These are phyloP conservation scores for Porites rus DNA, from an alignment of 92 coral and sea anemone species.

Conservation along the genomic window DNA sequence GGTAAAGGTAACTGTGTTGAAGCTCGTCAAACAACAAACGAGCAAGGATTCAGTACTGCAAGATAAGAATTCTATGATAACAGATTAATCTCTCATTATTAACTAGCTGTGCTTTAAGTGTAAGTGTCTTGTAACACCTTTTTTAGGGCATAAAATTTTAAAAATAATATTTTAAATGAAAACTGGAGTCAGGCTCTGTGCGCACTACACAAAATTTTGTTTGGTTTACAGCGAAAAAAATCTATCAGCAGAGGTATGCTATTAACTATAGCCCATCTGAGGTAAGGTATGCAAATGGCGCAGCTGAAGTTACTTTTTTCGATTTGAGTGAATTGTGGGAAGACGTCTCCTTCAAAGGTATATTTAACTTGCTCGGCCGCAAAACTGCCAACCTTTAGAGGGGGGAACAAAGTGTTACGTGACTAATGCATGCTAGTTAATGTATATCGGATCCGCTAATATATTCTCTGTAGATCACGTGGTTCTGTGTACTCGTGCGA, in stretches of 20 bases:
- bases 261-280: slow-evolving; percentile 21
- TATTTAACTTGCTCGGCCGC: background rate
- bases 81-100: slow-evolving; percentile 1
- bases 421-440: too few relatives aligned
- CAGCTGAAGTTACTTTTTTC: slow-evolving; percentile 20
- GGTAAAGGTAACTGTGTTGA: slow-evolving; percentile 4
- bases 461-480: too few relatives aligned
- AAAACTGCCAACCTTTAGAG: slow-evolving; percentile 19
- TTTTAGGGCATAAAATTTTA: background rate
- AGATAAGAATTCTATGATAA: slow-evolving; percentile 5
- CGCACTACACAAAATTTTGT: background rate
- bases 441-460: too few relatives aligned
- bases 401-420: slow-evolving; percentile 22
- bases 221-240: background rate
- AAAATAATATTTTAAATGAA: background rate
- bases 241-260: background rate
- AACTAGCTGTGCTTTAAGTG: background rate
- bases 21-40: too few relatives aligned
- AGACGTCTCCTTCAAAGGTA: background rate
- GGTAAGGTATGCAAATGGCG: slow-evolving; percentile 31
- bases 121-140: background rate
- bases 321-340: slow-evolving; percentile 32
- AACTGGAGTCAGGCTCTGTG: background rate
- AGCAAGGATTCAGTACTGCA: background rate
- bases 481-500: too few relatives aligned